These are phyloP conservation scores for Triops longicaudatus DNA, from an alignment of 1,140 invertebrate genomes.

Conservation along the genomic window DNA sequence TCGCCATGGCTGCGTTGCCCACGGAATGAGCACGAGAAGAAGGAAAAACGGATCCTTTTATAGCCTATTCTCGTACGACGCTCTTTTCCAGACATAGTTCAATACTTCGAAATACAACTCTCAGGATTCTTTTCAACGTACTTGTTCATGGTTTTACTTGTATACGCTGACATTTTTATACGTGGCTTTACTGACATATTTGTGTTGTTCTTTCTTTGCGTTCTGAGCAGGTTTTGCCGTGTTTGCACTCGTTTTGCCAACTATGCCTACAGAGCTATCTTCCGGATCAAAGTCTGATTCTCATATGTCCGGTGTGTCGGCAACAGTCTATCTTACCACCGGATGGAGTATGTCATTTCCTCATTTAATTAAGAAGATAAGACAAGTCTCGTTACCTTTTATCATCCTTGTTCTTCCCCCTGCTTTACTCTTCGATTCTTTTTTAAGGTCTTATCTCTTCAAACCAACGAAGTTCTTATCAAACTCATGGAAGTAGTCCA, in stretches of 20 bases:
- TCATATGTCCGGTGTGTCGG: constrained; percentile 48
- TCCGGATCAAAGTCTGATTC: constrained; percentile 43
- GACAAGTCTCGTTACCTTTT: neutral
- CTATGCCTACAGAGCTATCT: constrained; percentile 40
- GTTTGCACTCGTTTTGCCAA: constrained; percentile 44
- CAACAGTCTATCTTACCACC: constrained; percentile 48
- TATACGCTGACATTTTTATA: constrained; percentile 8
- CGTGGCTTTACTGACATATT: no score
- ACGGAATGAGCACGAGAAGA: neutral
- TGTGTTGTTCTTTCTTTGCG: neutral
- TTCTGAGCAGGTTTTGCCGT: constrained; percentile 40
- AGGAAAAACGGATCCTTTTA: neutral
- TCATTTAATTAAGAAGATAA: neutral
- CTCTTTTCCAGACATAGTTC: neutral
- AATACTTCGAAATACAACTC: neutral
- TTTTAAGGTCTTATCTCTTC: constrained; percentile 40
- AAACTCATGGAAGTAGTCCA: constrained; percentile 42
- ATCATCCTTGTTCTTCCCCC: neutral
- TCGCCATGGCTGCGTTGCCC: neutral
- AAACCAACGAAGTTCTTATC: constrained; percentile 44
- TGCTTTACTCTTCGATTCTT: constrained; percentile 24
- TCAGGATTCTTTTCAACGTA: neutral
- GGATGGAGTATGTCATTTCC: constrained; percentile 39
- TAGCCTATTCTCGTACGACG: neutral
- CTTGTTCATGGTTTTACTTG: neutral